These are phyloP conservation scores for Buathra laborator DNA, from an alignment of 2,888 invertebrate genomes.

Conservation along the genomic window DNA sequence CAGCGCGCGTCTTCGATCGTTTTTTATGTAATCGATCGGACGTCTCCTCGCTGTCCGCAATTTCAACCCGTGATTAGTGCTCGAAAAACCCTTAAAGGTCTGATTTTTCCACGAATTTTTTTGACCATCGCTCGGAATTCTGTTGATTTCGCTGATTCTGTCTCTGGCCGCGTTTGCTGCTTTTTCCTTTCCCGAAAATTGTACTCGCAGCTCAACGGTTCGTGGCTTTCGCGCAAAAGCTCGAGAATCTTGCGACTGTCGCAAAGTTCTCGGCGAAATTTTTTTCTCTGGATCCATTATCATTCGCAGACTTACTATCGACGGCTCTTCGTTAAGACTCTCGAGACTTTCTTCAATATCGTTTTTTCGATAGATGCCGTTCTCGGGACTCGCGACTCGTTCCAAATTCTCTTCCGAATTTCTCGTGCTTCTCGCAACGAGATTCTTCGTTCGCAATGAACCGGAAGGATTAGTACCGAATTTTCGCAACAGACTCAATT, in stretches of 20 bases:
- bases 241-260: conserved; percentile 16
- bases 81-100: not conserved
- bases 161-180: not conserved
- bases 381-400: not conserved
- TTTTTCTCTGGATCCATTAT: conserved; percentile 26
- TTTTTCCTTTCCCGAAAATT: conserved; percentile 39
- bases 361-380: not conserved
- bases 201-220: conserved; percentile 26
- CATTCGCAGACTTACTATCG: conserved; percentile 54
- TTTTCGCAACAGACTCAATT: conserved; percentile 43
- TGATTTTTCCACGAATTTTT: not conserved
- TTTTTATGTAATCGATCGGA: conserved; percentile 20
- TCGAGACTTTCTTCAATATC: conserved; percentile 36
- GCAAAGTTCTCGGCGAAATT: conserved; percentile 7
- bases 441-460: conserved; percentile 29
- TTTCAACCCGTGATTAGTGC: not conserved
- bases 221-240: not conserved
- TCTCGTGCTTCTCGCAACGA: conserved; percentile 16
- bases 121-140: not conserved
- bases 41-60: not conserved
- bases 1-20: conserved; percentile 23
- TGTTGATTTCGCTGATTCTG: not conserved
- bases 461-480: conserved; percentile 17
- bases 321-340: conserved; percentile 42
- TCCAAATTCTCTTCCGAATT: not conserved